Conservation (phyloP, 2,888 invertebrate genomes). For the Pasiphila rectangulata region DNA sequence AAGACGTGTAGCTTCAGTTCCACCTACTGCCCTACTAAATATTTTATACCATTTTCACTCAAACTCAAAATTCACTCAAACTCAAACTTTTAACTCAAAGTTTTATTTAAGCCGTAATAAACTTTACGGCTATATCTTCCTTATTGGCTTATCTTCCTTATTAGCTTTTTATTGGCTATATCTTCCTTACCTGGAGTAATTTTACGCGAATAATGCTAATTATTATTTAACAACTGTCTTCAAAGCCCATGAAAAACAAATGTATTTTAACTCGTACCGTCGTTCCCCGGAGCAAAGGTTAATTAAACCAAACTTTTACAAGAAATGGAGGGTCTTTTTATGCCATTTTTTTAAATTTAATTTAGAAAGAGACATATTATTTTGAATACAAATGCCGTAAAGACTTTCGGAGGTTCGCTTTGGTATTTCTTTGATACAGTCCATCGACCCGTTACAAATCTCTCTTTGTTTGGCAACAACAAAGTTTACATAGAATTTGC, state of each 20-base stretch:
- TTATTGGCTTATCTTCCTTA: too few species aligned
- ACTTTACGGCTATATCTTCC: too few species aligned
- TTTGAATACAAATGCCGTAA: background rate
- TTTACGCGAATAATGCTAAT: background rate
- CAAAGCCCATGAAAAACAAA: constrained; percentile 3
- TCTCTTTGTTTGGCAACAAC: background rate
- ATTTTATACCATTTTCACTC: too few species aligned
- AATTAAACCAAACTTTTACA: constrained; percentile 2
- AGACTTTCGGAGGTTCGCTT: constrained; percentile 1
- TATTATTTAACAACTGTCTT: constrained; percentile 3
- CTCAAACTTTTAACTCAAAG: too few species aligned
- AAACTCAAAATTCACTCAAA: too few species aligned
- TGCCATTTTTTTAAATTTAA: constrained; percentile 1
- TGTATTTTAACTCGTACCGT: constrained; percentile 2
- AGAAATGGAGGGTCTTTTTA: background rate
- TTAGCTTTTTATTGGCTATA: background rate
- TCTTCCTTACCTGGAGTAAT: background rate
- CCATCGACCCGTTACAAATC: background rate
- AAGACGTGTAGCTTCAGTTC: too few species aligned
- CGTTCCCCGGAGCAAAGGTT: background rate
- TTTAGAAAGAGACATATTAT: constrained; percentile 1
- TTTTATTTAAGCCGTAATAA: too few species aligned
- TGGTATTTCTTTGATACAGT: background rate
- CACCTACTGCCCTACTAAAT: too few species aligned
- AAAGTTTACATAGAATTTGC: constrained; percentile 4